Percentiles rank a stretch among this genome's conserved stretches.
These are phyloP conservation scores for Typhlomys cinereus DNA, from an alignment of 2,113 vertebrate genomes.

Conservation along the genomic window DNA sequence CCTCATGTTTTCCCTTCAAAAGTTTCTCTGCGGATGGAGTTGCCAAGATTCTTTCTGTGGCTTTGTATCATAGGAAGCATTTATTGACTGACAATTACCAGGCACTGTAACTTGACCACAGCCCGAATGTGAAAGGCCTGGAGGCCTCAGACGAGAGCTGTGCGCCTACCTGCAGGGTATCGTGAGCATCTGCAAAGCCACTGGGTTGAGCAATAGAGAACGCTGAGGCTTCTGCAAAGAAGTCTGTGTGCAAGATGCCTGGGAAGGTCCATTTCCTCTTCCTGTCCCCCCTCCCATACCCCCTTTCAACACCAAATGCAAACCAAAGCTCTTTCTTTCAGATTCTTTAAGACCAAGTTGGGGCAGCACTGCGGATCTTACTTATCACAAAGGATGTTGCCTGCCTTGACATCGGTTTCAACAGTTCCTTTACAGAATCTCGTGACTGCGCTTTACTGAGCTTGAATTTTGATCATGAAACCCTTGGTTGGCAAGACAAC, in stretches of 20 bases:
- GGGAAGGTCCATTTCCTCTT: slow-evolving; percentile 25
- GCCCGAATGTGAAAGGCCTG: not conserved
- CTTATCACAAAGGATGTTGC: slow-evolving; percentile 48
- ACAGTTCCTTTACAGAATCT: slow-evolving; percentile 52
- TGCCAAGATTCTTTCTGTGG: not conserved
- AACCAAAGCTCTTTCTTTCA: slow-evolving; percentile 45
- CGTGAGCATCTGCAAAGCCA: not conserved
- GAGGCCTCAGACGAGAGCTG: not conserved
- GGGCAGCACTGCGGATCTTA: not conserved
- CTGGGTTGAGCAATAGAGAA: not conserved
- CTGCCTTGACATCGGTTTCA: slow-evolving; percentile 19
- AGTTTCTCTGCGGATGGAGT: not conserved
- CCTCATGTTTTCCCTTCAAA: not conserved
- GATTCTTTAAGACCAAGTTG: slow-evolving; percentile 28
- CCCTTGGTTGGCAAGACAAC: not conserved
- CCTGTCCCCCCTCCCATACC: not conserved
- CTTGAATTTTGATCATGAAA: not conserved
- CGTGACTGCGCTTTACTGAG: not conserved
- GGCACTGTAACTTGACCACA: not conserved
- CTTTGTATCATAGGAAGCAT: not conserved
- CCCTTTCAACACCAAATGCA: slow-evolving; percentile 36
- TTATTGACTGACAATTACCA: not conserved
- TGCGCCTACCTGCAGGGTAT: not conserved
- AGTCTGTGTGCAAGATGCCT: not conserved
- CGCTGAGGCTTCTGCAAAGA: not conserved